These are phyloP conservation scores for Dolichopus griseipennis DNA, from an alignment of 2,888 invertebrate species.

Conservation along the genomic window DNA sequence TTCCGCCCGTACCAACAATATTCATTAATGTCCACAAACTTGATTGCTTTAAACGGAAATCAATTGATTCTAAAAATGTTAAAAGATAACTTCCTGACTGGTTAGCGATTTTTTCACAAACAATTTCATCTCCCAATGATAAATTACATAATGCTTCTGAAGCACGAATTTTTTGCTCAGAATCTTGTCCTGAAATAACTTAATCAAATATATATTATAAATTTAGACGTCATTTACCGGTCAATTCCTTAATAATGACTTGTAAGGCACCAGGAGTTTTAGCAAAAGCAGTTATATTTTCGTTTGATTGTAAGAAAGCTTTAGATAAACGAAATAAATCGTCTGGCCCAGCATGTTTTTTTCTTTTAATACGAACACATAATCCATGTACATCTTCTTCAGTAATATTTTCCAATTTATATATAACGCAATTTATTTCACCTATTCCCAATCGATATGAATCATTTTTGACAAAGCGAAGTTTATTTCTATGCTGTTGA, in stretches of 20 bases:
- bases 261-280: slow-evolving; percentile 36
- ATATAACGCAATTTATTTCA: slow-evolving; percentile 31
- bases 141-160: slow-evolving; percentile 39
- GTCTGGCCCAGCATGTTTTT: slow-evolving; percentile 34
- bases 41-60: slow-evolving; percentile 30
- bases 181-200: slow-evolving; percentile 29
- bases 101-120: slow-evolving; percentile 35
- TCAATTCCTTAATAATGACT: slow-evolving; percentile 37
- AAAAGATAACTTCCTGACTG: slow-evolving; percentile 37
- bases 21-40: slow-evolving; percentile 39
- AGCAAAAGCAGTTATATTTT: slow-evolving; percentile 35
- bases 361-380: slow-evolving; percentile 35
- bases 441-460: slow-evolving; percentile 35
- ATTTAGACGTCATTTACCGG: slow-evolving; percentile 29
- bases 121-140: slow-evolving; percentile 34
- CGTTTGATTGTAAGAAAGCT: slow-evolving; percentile 35
- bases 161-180: slow-evolving; percentile 32
- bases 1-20: slow-evolving; percentile 31
- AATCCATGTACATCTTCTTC: slow-evolving; percentile 35
- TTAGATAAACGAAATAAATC: slow-evolving; percentile 37
- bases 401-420: slow-evolving; percentile 31
- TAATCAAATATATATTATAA: neutral
- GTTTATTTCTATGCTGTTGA: slow-evolving; percentile 27
- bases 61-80: slow-evolving; percentile 32
- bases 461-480: slow-evolving; percentile 30